Conservation (phyloP, 2,113 vertebrate genomes). For the Protobothrops mucrosquamatus region DNA sequence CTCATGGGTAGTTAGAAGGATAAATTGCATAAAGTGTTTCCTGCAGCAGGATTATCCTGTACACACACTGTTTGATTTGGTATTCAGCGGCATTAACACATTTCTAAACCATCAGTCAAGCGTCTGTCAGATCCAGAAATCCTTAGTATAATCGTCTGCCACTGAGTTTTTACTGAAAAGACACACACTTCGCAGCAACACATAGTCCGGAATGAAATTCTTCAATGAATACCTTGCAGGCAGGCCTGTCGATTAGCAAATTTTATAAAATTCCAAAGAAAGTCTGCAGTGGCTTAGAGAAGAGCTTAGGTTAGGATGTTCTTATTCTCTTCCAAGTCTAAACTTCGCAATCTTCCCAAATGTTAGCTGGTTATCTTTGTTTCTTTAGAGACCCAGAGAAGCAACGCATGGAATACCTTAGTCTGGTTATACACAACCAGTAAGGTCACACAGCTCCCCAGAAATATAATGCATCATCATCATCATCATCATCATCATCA, state of each 20-base stretch:
- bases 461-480: not conserved
- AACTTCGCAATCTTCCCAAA: not conserved
- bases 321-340: not conserved
- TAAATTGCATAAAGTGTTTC: not conserved
- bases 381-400: not conserved
- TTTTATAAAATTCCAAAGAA: not conserved
- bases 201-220: not conserved
- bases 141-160: not conserved
- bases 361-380: not conserved
- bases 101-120: not conserved
- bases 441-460: not conserved
- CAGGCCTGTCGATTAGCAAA: not conserved
- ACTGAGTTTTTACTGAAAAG: not conserved
- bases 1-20: not conserved
- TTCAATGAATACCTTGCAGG: not conserved
- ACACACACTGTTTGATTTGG: not conserved
- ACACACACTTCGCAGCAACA: not conserved
- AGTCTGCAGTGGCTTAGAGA: not conserved
- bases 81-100: not conserved
- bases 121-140: not conserved
- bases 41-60: not conserved
- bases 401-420: not conserved
- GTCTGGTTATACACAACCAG: not conserved
- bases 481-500: no score
- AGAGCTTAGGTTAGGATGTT: not conserved